These are phyloP conservation scores for Amphipoea lucens DNA, from an alignment of 2,888 invertebrate genomes.

Conservation along the genomic window DNA sequence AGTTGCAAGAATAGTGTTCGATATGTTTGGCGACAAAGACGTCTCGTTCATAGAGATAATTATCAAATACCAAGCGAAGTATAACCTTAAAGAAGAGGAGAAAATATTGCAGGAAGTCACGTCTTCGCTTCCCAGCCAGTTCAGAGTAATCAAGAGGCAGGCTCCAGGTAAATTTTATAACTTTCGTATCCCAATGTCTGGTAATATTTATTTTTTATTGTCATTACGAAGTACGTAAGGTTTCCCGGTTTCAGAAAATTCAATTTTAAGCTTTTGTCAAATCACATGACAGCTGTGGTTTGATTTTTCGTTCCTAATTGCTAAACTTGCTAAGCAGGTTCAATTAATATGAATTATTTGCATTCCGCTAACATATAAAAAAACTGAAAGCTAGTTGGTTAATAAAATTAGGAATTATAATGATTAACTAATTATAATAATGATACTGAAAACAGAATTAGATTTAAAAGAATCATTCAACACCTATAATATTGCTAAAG, in stretches of 20 bases:
- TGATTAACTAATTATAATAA: neutral
- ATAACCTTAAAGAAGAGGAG: slow-evolving; percentile 74
- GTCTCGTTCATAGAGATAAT: slow-evolving; percentile 83
- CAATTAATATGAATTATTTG: neutral
- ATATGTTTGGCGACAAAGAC: slow-evolving; percentile 81
- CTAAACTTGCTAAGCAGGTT: neutral
- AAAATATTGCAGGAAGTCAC: slow-evolving; percentile 79
- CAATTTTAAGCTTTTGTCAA: neutral
- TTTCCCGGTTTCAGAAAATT: neutral
- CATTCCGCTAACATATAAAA: neutral
- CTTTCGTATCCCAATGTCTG: neutral
- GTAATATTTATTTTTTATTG: neutral
- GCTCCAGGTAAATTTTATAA: slow-evolving; percentile 78
- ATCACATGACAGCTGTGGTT: neutral
- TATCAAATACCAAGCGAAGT: slow-evolving; percentile 80
- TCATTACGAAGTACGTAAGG: neutral
- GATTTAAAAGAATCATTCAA: neutral
- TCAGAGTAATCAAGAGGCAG: slow-evolving; percentile 74
- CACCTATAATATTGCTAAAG: too few species aligned
- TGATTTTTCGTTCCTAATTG: neutral
- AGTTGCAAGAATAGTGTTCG: slow-evolving; percentile 71
- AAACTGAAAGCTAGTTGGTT: neutral
- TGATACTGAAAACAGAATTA: neutral
- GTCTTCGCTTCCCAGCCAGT: slow-evolving; percentile 75
- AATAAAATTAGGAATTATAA: neutral